These are phyloP conservation scores for Steromphala cineraria DNA, from an alignment of 2,888 invertebrate species.

Conservation along the genomic window DNA sequence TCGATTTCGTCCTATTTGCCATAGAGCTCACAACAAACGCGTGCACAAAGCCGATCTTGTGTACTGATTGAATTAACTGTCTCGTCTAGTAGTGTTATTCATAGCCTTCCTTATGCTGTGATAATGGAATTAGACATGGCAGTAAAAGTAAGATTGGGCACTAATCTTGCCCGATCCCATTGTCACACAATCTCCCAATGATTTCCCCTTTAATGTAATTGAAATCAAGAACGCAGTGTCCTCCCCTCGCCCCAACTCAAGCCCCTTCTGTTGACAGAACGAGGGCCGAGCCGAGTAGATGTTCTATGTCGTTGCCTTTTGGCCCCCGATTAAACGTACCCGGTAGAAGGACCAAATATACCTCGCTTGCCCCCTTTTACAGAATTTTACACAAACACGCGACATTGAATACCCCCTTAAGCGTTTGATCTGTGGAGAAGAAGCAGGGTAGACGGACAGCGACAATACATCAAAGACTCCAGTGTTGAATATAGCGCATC, in stretches of 20 bases:
- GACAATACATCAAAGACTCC: conserved; percentile 14
- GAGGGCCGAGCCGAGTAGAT: neutral
- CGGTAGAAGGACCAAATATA: neutral
- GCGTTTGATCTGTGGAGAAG: neutral
- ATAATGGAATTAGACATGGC: conserved; percentile 37
- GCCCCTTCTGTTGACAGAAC: neutral
- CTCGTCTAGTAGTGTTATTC: conserved; percentile 27
- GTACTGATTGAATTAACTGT: conserved; percentile 20
- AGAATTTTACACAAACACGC: conserved; percentile 17
- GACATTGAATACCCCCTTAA: neutral
- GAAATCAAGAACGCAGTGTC: conserved; percentile 25
- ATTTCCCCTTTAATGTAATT: conserved; percentile 42
- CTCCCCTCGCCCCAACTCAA: neutral
- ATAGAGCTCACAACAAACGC: conserved; percentile 15
- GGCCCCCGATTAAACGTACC: conserved; percentile 10
- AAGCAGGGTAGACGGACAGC: neutral
- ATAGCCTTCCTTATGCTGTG: conserved; percentile 21
- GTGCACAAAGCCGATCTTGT: neutral
- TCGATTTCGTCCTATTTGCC: conserved; percentile 16
- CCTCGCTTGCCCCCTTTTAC: conserved; percentile 14
- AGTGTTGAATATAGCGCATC: conserved; percentile 22
- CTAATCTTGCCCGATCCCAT: conserved; percentile 39
- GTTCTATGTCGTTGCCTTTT: neutral
- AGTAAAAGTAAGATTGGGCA: conserved; percentile 31
- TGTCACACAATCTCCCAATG: conserved; percentile 32